Base-by-base conservation (phyloP, 2,888 invertebrate species). In the Watsonalla binaria region DNA sequence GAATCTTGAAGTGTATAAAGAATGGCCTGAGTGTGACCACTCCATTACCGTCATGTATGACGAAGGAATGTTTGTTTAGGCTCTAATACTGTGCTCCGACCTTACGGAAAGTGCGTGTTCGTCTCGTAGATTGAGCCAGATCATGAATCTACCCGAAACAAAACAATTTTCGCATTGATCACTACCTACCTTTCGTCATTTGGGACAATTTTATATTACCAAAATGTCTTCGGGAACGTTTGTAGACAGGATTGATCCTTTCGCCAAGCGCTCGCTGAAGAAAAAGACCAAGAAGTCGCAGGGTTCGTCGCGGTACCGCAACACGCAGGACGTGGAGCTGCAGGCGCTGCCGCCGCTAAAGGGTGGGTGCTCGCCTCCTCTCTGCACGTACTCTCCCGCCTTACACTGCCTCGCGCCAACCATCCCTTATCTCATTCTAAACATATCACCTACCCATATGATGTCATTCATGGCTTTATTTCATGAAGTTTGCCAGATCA, bases 161-260 rank as follows among this genome's bases (percentile, higher is more conserved):
- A 86, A 86, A 87, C 84, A 90, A 86, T 80, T 82, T 78, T 84
- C 80, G 80, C 83, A 90, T 88, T 91, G 84, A 91, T 89, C 77
- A 82, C 80, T 81, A 76, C 88, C 81, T 86, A 84, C 82, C 72
- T 87, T 81, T 88, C 80, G 84, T 87, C 89, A 86, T 78, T 86
- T 85, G 85, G 89, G 84, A 87, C 87, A 87, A 81, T 90, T 86
- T 84, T 83, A 80, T 81, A 86, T 80, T 82, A 78, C 77, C 88
- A 92, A 91, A 84, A 93, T 93, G 94, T 91, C 91, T 90, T 94
- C 96, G 92, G 95, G 94, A 92, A 95, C 96, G 89, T 97, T 98
- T 93, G 98, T 98, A 92, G 99, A 99, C 94, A 96, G 98, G 92
- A 99, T 99, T 93, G 99, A 99, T 93, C 99, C 99, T 80, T 99